Percentiles rank a stretch among this genome's conserved stretches.
Conservation (phyloP, 2,797 vertebrate species). For the Urosaurus nigricauda region DNA sequence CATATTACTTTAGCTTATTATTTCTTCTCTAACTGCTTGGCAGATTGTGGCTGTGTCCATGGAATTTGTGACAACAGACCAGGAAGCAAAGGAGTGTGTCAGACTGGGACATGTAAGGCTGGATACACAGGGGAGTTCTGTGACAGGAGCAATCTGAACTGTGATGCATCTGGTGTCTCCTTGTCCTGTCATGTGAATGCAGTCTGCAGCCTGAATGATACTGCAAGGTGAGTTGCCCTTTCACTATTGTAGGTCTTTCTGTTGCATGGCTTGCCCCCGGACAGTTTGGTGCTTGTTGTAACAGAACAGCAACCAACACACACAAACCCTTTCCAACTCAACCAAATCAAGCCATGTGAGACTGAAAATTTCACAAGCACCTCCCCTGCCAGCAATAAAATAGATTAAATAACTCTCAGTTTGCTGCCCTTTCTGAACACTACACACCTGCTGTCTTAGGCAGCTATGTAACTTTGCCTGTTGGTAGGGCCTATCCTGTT, state of each 20-base stretch:
- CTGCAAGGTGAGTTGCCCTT: slow-evolving; percentile 75
- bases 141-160: slow-evolving; percentile 79
- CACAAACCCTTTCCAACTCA: background rate
- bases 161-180: slow-evolving; percentile 76
- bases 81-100: slow-evolving; percentile 86
- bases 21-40: slow-evolving; percentile 33
- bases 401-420: background rate
- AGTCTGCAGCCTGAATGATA: slow-evolving; percentile 81
- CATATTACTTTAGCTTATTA: background rate
- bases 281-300: background rate
- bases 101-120: slow-evolving; percentile 83
- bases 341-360: background rate
- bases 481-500: too few species aligned
- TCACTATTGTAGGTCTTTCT: background rate
- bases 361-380: background rate
- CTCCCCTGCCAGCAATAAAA: background rate
- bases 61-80: slow-evolving; percentile 95
- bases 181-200: slow-evolving; percentile 89
- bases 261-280: background rate
- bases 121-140: slow-evolving; percentile 89
- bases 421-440: background rate
- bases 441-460: background rate
- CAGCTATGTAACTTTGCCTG: too few species aligned
- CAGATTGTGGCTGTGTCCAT: slow-evolving; percentile 92
- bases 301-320: background rate